Evolutionary conservation across 2,797 vertebrate genomes (phyloP), one percentile per base, ranked within the genome.

Genomic region (Hydrolagus colliei): DNA sequence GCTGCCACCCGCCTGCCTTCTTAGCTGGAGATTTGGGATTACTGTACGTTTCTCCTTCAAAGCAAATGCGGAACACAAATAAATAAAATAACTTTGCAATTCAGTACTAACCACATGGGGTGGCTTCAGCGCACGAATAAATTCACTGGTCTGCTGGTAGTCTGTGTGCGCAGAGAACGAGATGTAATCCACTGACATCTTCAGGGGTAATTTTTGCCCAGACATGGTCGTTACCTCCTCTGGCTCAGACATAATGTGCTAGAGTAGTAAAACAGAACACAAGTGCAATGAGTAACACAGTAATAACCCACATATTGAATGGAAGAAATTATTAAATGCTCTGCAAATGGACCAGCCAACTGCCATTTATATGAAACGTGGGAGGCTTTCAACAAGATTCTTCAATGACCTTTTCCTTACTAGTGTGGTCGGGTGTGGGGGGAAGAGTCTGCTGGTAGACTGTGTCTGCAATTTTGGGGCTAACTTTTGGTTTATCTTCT

Each of bases 181-280:
- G 92, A 98, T 99, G 92, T 99, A 99, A 92, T 99, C 97, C 90
- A 98, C 97, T 0, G 97, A 98, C 97, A 98, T 99, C 93, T 99
- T 99, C 90, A 99, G 91, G 12, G 95, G 96, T 5, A 99, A 93
- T 87, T 98, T 99, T 91, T 98, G 96, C 13, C 97, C 97, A 6
- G 97, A 98, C 97, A 98, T 98, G 80, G 97, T 99, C 87, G 94
- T 93, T 90, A 98, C 98, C 91, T 98, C 97, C 87, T 98, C 97
- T 0, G 97, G 97, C 89, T 98, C 97, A 59, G 97, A 97, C 97
- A 98, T 99, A 90, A 98, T 98, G 90, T 99, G 97, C 97, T 99
- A 90, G 12, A 89, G 71, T 71, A 20, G 71, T 16, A 20, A 84
- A 71, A 84, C 14, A 82, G n/a, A 82, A 27, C 27, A 16, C 63